phyloP scores from a whole-genome alignment of 2,888 invertebrate genomes.

The Cotesia congregata region DNA sequence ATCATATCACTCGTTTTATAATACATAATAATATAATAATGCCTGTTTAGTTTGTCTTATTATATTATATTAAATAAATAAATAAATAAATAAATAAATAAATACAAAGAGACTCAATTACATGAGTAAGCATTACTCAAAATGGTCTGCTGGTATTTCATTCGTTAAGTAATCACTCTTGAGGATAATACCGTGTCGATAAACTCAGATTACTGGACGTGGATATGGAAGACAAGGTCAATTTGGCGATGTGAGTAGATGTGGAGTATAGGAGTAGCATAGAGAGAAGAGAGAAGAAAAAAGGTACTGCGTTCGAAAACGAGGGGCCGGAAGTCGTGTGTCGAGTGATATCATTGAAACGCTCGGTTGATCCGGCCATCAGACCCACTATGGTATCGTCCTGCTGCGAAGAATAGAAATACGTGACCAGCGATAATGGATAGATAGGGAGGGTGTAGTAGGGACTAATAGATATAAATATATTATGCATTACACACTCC shows the following conservation, averaged over 20 bases:
- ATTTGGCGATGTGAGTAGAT: neutral
- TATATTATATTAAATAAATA: constrained; percentile 12
- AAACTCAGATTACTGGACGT: neutral
- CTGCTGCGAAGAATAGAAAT: constrained; percentile 27
- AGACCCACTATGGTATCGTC: constrained; percentile 14
- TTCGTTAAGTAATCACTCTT: neutral
- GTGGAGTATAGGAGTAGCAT: too few species aligned
- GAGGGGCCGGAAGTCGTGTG: constrained; percentile 26
- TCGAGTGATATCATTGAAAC: constrained; percentile 31
- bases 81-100: constrained; percentile 6
- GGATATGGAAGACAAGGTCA: neutral
- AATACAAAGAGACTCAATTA: neutral
- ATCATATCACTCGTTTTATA: constrained; percentile 8
- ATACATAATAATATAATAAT: neutral
- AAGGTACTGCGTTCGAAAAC: neutral
- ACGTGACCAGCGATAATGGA: constrained; percentile 38
- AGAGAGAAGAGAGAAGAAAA: neutral
- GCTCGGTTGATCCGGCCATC: constrained; percentile 22
- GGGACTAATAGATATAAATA: constrained; percentile 20
- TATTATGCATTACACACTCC: neutral
- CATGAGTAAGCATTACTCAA: neutral
- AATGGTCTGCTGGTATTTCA: neutral
- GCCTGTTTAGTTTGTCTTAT: neutral
- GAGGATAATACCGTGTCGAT: neutral
- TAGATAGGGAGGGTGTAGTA: neutral